Evolutionary conservation across 2,113 vertebrate species (phyloP), one percentile per base, ranked within the genome.

Genomic region (Coreoperca whiteheadi): DNA sequence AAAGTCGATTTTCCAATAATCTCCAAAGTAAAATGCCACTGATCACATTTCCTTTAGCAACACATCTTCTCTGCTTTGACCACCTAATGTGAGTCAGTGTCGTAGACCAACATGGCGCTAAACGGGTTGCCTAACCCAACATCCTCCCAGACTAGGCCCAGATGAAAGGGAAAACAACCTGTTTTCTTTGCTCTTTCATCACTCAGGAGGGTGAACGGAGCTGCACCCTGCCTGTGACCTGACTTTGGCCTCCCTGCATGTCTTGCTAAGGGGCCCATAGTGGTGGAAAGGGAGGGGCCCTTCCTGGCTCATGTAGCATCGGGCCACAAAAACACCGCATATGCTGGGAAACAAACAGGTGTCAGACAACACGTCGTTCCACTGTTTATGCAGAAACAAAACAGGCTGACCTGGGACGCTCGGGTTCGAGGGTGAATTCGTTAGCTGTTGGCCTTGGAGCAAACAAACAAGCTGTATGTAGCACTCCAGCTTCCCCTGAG

Each of bases 191-290:
- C 86, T 87, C 72, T 88, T 79, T 91, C 82, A 89, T 77, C 46
- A 46, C 68, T 88, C 77, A 14, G 80, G 41, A 77, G 88, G 51
- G 70, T n/a, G 78, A 86, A 56, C 4, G 4, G 71, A 88, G 80
- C 91, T 88, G 64, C 94, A 82, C 94, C 94, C 94, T 86, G 89
- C 88, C 64, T 71, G 50, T 93, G 94, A 95, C 94, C 94, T 86
- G 82, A 82, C 90, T 81, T 78, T 94, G 91, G 90, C 93, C 92
- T 94, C 64, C 57, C 77, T 64, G 81, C 74, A 63, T 66, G 85
- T 75, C 74, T 86, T 78, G 18, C 83, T 28, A 3, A 79, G 86
- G 87, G 90, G 76, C 87, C 88, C 76, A 10, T 54, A 12, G 25
- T 61, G 79, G 85, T 72, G 87, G 82, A 91, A 72, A 77, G 92